Evolutionary conservation across 2,888 invertebrate species (phyloP), one percentile per base, ranked within the genome.

Genomic region (Amphimallon solstitiale): DNA sequence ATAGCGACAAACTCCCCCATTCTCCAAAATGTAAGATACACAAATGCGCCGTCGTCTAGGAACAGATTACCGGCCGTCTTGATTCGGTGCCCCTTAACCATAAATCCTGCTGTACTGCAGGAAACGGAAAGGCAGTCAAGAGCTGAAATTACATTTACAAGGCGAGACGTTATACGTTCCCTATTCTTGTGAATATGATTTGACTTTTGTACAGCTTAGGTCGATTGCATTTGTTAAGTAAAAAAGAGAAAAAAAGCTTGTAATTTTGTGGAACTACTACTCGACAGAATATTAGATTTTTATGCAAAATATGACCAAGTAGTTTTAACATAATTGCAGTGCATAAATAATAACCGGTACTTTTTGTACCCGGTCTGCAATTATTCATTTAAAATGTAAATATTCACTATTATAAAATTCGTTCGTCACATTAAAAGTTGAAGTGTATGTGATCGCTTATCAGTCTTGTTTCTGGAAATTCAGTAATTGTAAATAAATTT

Each of bases 91-190:
- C 68, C 67, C 63, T 62, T 48, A 64, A 40, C 69, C 66, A 72
- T 73, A 72, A 73, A 72, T 72, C 65, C 66, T 66, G 61, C 63
- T 49, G 46, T 62, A 64, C 69, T 68, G 66, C 69, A 71, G 73
- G 73, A 73, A 72, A 67, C 73, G 73, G 73, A 73, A 72, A 68
- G 70, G 69, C 68, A 69, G 70, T 69, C 70, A 70, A 70, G 66
- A 66, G 61, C 66, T 68, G 68, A 71, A 69, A 73, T 72, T 73
- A 73, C 70, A 73, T 72, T 72, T 72, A 73, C 70, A 71, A 70
- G 63, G 64, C 62, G 64, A 69, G 68, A 69, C 71, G 70, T 65
- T 69, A 71, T 70, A 67, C 67, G 68, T 70, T 69, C 66, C 61
- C 68, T 46, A 70, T 54, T 59, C 56, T 59, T 29, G 56, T 19